These are phyloP conservation scores for Cephalotes varians DNA, from an alignment of 2,888 invertebrate species.

Conservation along the genomic window DNA sequence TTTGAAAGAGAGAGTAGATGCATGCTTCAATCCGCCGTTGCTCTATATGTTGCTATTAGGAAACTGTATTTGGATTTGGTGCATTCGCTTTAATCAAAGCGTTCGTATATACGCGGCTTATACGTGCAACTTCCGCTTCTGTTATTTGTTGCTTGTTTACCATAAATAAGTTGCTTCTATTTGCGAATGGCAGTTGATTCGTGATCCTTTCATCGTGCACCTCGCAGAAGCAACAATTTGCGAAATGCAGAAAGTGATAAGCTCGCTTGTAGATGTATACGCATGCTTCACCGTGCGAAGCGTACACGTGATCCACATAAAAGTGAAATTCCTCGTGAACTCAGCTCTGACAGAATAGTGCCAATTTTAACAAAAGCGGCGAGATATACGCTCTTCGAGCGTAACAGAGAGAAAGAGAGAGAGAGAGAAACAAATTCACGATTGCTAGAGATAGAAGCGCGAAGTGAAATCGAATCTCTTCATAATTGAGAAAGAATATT, in stretches of 20 bases:
- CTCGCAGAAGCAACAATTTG: slow-evolving; percentile 32
- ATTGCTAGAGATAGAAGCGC: slow-evolving; percentile 14
- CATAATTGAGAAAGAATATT: slow-evolving; percentile 35
- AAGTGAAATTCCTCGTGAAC: slow-evolving; percentile 24
- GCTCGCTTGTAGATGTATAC: background rate
- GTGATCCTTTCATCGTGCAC: background rate
- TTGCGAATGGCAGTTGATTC: slow-evolving; percentile 25
- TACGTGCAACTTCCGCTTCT: background rate
- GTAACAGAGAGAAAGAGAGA: background rate
- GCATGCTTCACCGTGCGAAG: background rate
- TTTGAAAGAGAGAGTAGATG: background rate
- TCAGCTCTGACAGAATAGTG: slow-evolving; percentile 15
- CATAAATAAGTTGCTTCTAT: slow-evolving; percentile 20
- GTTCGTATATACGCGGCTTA: slow-evolving; percentile 11
- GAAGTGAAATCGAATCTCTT: slow-evolving; percentile 34
- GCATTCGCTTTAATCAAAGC: slow-evolving; percentile 75
- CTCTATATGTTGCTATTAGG: slow-evolving; percentile 54
- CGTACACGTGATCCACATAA: slow-evolving; percentile 42
- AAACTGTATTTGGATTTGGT: slow-evolving; percentile 60
- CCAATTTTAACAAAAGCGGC: slow-evolving; percentile 44
- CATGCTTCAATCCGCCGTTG: slow-evolving; percentile 23
- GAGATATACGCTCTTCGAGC: slow-evolving; percentile 13
- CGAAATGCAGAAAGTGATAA: slow-evolving; percentile 23
- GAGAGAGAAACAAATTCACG: slow-evolving; percentile 9
- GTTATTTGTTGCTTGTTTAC: slow-evolving; percentile 31